These are phyloP conservation scores for Agrenia bidenticulata DNA, from an alignment of 2,888 invertebrate species.

Conservation along the genomic window DNA sequence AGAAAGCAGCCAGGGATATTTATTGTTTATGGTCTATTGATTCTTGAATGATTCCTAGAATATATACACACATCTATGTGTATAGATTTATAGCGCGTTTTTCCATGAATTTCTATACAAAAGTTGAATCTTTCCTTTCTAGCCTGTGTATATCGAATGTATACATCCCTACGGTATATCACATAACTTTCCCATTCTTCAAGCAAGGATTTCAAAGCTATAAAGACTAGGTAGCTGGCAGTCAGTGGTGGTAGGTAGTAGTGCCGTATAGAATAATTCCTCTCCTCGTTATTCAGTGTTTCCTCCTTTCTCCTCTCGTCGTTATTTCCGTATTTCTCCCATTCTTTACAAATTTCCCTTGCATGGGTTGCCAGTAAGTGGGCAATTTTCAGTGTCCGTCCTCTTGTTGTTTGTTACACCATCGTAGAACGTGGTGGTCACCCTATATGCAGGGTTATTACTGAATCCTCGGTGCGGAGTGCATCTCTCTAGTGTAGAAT, in stretches of 20 bases:
- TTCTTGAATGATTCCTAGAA: constrained; percentile 42
- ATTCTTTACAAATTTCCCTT: constrained; percentile 20
- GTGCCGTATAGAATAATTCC: neutral
- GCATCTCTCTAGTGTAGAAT: no score
- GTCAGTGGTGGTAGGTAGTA: no score
- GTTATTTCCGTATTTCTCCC: constrained; percentile 8
- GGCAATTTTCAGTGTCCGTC: constrained; percentile 17
- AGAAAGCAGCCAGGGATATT: constrained; percentile 37
- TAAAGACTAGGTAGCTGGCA: no score
- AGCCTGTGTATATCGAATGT: no score
- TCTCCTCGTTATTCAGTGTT: constrained; percentile 23
- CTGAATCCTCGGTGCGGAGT: neutral
- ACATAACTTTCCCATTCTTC: no score
- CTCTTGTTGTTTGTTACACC: constrained; percentile 8
- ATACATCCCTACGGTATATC: no score
- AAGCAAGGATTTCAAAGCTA: no score
- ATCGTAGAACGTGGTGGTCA: constrained; percentile 14
- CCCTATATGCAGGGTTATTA: neutral
- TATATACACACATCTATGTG: constrained; percentile 11
- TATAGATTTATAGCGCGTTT: neutral
- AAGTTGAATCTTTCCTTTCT: no score
- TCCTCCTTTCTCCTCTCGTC: constrained; percentile 11
- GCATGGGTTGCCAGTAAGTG: constrained; percentile 19
- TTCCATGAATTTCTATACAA: no score
- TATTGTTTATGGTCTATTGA: constrained; percentile 52